These are phyloP conservation scores for Armadillidium nasatum DNA, from an alignment of 1,140 invertebrate genomes.

Conservation along the genomic window DNA sequence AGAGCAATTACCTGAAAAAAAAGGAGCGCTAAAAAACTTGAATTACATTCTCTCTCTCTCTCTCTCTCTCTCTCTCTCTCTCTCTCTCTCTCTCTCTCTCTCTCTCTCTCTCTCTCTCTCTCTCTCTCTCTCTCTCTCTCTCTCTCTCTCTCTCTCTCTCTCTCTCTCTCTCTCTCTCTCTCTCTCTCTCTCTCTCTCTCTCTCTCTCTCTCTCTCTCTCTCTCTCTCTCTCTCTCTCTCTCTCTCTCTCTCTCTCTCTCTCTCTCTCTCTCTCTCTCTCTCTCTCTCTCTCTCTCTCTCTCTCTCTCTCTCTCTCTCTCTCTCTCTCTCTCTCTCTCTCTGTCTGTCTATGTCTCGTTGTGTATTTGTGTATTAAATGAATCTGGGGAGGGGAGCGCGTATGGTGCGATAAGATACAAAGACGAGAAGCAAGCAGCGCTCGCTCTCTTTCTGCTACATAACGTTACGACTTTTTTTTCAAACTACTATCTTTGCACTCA, in stretches of 20 bases:
- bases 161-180: constrained; percentile 9
- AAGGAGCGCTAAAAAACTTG: background rate
- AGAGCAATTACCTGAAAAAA: background rate
- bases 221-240: too few relatives aligned
- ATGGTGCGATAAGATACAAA: too few relatives aligned
- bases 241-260: too few relatives aligned
- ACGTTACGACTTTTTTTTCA: too few relatives aligned
- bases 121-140: background rate
- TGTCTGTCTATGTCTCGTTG: too few relatives aligned
- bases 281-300: background rate
- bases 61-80: constrained; percentile 20
- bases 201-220: background rate
- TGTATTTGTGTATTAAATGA: too few relatives aligned
- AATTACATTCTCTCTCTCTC: too few relatives aligned
- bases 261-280: background rate
- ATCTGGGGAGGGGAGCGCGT: too few relatives aligned
- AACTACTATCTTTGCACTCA: too few relatives aligned
- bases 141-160: background rate
- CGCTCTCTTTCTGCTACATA: too few relatives aligned
- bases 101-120: background rate
- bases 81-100: constrained; percentile 10
- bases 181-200: background rate
- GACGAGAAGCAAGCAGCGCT: too few relatives aligned
- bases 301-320: background rate
- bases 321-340: too few relatives aligned